Evolutionary conservation across 2,797 vertebrate genomes (phyloP).

Genomic region (Ptychobarbus kaznakovi): DNA sequence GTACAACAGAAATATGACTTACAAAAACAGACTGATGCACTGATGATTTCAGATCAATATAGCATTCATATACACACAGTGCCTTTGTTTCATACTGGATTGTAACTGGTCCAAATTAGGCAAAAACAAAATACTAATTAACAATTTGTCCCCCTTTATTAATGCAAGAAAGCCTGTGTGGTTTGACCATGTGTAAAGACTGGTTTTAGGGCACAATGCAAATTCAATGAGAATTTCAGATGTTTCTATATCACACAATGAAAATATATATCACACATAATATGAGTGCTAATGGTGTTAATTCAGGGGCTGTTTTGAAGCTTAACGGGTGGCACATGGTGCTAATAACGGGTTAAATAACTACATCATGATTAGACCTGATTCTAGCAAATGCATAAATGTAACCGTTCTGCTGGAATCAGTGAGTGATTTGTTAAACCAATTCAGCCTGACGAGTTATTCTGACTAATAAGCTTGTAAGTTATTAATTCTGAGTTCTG

Average conservation of each 20-base stretch:
- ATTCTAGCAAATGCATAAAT: neutral
- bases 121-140: neutral
- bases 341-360: neutral
- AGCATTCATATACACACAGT: neutral
- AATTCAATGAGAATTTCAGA: neutral
- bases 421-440: neutral
- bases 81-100: neutral
- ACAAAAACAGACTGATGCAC: neutral
- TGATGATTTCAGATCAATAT: neutral
- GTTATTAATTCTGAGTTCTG: neutral
- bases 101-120: neutral
- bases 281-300: neutral
- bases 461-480: too few species aligned
- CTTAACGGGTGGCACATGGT: neutral
- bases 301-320: neutral
- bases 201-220: neutral
- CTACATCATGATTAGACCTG: neutral
- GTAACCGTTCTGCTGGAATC: neutral
- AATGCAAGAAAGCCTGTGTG: neutral
- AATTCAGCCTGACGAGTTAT: neutral
- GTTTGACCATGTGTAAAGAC: too few species aligned
- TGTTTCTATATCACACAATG: neutral
- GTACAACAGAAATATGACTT: slow-evolving; percentile 24
- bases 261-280: neutral
- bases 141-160: neutral